phyloP scores from a whole-genome alignment of 2,113 vertebrate species.

The Scomber scombrus region DNA sequence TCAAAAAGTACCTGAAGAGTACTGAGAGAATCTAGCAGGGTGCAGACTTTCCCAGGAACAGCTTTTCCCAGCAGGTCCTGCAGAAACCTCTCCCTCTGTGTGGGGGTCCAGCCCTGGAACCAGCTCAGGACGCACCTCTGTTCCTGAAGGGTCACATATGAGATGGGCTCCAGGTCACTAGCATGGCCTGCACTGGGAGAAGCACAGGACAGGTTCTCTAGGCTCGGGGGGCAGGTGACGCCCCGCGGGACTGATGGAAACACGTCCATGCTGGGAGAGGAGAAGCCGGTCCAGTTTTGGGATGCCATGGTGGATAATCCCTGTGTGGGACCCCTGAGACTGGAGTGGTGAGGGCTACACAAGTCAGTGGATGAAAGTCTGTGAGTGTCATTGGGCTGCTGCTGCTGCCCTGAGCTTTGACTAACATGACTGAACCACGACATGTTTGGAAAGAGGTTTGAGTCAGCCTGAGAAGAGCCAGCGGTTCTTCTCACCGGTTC shows the following conservation, averaged over 20 bases:
- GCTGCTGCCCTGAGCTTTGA: constrained; percentile 49
- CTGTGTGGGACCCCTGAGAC: constrained; percentile 15
- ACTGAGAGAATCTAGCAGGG: constrained; percentile 88
- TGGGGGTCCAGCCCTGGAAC: constrained; percentile 87
- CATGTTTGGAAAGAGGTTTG: constrained; percentile 65
- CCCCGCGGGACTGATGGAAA: constrained; percentile 68
- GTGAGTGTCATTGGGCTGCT: constrained; percentile 40
- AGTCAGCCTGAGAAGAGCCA: background rate
- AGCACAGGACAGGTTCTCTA: constrained; percentile 74
- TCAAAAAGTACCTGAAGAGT: constrained; percentile 84
- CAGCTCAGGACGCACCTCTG: constrained; percentile 91
- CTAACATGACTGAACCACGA: constrained; percentile 78
- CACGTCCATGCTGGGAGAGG: constrained; percentile 40
- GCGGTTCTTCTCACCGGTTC: background rate
- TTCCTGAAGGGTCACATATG: constrained; percentile 90
- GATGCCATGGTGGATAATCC: background rate
- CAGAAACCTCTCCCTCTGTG: constrained; percentile 88
- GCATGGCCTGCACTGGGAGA: constrained; percentile 49
- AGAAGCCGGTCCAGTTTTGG: constrained; percentile 46
- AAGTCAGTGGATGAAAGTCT: constrained; percentile 28
- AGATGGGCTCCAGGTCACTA: constrained; percentile 76
- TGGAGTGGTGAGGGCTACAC: constrained; percentile 28
- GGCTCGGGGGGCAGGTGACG: constrained; percentile 63
- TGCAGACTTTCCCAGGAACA: constrained; percentile 90
- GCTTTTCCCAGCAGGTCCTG: constrained; percentile 91